A percentile compares a stretch with the other conserved stretches of the same genome.
These are phyloP conservation scores for Caenorhabditis macrosperma DNA, from an alignment of 2,888 invertebrate genomes.

Conservation along the genomic window DNA sequence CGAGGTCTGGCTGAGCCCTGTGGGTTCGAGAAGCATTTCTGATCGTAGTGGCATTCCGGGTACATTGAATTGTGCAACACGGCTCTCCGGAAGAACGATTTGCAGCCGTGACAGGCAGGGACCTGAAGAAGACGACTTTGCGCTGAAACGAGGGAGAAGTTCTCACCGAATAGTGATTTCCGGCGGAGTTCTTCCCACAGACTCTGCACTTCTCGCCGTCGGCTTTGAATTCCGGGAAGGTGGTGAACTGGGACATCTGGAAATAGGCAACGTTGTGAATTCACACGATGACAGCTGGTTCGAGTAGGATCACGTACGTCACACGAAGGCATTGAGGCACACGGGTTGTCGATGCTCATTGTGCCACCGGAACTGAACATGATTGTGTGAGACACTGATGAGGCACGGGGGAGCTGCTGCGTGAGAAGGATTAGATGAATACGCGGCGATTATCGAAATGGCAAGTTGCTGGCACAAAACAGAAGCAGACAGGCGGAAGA, in stretches of 20 bases:
- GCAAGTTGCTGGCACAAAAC: conserved; percentile 35
- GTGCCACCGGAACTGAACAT: conserved; percentile 13
- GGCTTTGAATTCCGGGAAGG: neutral
- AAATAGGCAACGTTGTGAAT: neutral
- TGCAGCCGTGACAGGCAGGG: conserved; percentile 50
- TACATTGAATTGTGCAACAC: conserved; percentile 21
- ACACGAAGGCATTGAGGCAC: conserved; percentile 17
- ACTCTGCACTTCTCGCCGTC: conserved; percentile 28
- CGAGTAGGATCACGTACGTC: conserved; percentile 31
- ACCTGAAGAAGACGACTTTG: no score
- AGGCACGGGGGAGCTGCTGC: conserved; percentile 4
- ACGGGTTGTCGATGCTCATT: conserved; percentile 38
- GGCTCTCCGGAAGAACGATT: conserved; percentile 48
- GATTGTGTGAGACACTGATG: neutral
- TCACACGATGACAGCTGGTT: no score
- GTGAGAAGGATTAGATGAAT: conserved; percentile 33
- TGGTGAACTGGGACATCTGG: conserved; percentile 19
- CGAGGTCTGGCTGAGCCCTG: conserved; percentile 1
- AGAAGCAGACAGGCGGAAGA: conserved; percentile 21
- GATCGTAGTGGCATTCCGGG: conserved; percentile 32
- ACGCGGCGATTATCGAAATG: conserved; percentile 28
- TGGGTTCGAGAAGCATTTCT: conserved; percentile 11
- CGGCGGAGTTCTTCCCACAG: conserved; percentile 40
- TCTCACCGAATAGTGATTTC: conserved; percentile 48
- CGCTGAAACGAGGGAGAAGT: no score